Percentiles rank a stretch among this genome's conserved stretches.
phyloP scores from a whole-genome alignment of 2,113 vertebrate genomes.

The Casuarius casuarius region DNA sequence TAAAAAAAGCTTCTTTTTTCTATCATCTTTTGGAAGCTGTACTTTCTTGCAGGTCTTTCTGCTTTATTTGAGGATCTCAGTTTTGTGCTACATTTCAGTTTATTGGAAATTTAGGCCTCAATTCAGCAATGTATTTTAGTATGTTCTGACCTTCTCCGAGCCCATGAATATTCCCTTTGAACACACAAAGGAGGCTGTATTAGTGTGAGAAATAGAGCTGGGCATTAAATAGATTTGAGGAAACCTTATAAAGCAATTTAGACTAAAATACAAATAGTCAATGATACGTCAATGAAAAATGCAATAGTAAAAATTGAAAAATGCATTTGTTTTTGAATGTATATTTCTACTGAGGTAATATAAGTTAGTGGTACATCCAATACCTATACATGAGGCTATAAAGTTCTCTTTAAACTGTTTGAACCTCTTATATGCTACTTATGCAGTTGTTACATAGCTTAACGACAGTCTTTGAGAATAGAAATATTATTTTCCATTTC shows the following conservation, averaged over 20 bases:
- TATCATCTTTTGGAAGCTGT: neutral
- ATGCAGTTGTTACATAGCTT: neutral
- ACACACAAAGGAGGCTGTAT: neutral
- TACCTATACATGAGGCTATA: neutral
- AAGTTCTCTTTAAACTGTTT: neutral
- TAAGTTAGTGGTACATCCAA: neutral
- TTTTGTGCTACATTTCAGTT: fast-evolving
- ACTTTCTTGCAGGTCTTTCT: neutral
- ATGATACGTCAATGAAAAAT: too few relatives aligned
- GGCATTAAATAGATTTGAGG: neutral
- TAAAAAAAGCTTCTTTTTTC: neutral
- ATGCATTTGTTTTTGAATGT: neutral
- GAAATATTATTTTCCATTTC: neutral
- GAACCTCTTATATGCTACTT: neutral
- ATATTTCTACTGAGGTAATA: neutral
- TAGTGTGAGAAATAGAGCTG: neutral
- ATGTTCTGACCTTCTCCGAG: neutral
- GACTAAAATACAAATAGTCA: neutral
- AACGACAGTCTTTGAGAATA: neutral
- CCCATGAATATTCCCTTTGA: neutral
- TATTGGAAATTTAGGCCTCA: neutral
- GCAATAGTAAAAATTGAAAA: neutral
- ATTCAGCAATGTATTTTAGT: neutral
- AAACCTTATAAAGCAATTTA: neutral
- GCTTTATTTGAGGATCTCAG: neutral